Evolutionary conservation across 2,888 invertebrate genomes (phyloP).

Genomic region (Oscheius onirici): DNA sequence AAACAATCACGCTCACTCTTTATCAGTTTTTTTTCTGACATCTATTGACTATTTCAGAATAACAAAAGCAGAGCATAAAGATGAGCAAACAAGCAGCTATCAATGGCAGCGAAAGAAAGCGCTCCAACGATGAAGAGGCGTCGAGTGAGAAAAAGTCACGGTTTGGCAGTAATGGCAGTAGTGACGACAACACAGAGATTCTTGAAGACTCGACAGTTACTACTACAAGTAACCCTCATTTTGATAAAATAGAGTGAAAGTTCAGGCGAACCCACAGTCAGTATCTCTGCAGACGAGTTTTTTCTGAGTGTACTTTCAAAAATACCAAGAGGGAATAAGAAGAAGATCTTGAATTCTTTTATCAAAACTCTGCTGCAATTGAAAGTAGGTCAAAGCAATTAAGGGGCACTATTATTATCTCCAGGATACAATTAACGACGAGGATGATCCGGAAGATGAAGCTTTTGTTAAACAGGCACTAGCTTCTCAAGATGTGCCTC

Average conservation of each 20-base stretch:
- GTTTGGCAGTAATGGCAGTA: not conserved
- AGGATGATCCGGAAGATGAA: not conserved
- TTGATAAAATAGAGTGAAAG: not conserved
- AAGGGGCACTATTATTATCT: not conserved
- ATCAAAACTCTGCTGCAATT: constrained; percentile 6
- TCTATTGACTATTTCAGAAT: not conserved
- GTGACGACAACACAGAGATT: not conserved
- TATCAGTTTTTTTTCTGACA: not conserved
- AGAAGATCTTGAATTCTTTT: constrained; percentile 5
- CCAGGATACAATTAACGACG: constrained; percentile 4
- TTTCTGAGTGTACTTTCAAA: not conserved
- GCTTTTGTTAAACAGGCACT: not conserved
- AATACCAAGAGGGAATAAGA: constrained; percentile 6
- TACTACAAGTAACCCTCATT: not conserved
- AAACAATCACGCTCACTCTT: too few relatives aligned
- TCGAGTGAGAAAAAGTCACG: not conserved
- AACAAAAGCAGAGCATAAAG: not conserved
- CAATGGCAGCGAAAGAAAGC: constrained; percentile 1
- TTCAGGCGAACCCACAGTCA: not conserved
- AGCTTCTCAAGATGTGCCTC: not conserved
- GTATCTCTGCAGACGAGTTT: constrained; percentile 4
- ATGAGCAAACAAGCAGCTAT: constrained; percentile 14
- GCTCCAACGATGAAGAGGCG: constrained; percentile 5
- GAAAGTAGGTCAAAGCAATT: not conserved
- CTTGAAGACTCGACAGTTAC: not conserved